Percentiles rank a stretch among this genome's conserved stretches.
phyloP scores from a whole-genome alignment of 2,888 invertebrate species.

The Stenodema calcarata region DNA sequence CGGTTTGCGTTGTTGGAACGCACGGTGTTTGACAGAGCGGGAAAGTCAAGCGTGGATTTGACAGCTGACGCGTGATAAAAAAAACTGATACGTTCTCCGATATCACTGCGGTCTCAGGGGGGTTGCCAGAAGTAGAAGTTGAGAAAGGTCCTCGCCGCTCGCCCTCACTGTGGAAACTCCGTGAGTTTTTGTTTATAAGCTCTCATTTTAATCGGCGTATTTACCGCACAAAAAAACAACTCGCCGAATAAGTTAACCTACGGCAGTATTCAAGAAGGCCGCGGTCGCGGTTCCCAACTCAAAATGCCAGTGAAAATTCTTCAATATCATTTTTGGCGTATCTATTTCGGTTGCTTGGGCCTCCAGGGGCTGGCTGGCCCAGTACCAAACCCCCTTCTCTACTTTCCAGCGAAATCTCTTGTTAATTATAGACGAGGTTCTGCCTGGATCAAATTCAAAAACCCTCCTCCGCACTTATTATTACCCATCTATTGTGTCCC shows the following conservation, averaged over 20 bases:
- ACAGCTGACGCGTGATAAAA: background rate
- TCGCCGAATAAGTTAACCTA: no score
- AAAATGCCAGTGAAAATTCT: background rate
- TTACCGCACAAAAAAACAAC: no score
- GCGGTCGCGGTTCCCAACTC: background rate
- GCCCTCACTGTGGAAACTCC: background rate
- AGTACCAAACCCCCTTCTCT: conserved; percentile 33
- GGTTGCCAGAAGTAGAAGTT: background rate
- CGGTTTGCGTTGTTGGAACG: background rate
- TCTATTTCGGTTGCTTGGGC: conserved; percentile 26
- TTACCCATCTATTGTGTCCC: conserved; percentile 44
- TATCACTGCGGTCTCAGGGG: background rate
- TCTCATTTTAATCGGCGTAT: no score
- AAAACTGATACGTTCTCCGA: background rate
- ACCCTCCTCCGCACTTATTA: conserved; percentile 44
- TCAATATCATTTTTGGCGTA: background rate
- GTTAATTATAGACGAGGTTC: conserved; percentile 42
- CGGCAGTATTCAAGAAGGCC: background rate
- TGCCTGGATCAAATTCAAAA: conserved; percentile 51
- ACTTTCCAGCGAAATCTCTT: conserved; percentile 39
- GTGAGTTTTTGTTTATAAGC: background rate
- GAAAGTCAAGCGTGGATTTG: background rate
- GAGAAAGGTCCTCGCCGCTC: conserved; percentile 13
- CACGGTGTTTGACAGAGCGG: background rate
- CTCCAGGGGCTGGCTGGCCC: conserved; percentile 38